Percentiles rank a stretch among this genome's conserved stretches.
Evolutionary conservation across 2,888 invertebrate species (phyloP).

Genomic region (Napeogenes sylphis): DNA sequence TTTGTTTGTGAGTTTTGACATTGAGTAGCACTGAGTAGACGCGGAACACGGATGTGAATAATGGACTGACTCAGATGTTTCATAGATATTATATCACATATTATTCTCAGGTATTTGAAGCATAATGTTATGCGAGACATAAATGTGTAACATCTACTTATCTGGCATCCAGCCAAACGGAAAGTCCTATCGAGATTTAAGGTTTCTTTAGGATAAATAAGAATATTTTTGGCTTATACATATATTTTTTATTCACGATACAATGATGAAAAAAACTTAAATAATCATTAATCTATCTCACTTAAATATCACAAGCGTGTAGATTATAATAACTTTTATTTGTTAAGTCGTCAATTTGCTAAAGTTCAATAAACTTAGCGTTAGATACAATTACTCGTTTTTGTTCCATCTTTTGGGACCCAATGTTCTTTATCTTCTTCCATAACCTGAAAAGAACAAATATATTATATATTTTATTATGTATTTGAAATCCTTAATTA

Average conservation of each 20-base stretch:
- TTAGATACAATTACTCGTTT: not conserved
- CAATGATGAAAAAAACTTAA: not conserved
- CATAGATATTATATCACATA: constrained; percentile 19
- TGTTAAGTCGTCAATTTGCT: not conserved
- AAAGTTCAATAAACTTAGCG: constrained; percentile 1
- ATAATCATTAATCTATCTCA: constrained; percentile 1
- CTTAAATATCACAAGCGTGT: constrained; percentile 7
- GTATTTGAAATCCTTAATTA: too few relatives aligned
- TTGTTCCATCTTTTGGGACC: not conserved
- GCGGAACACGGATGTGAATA: constrained; percentile 30
- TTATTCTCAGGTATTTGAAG: constrained; percentile 10
- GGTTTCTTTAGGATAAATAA: not conserved
- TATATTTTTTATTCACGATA: not conserved
- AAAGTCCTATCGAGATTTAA: too few relatives aligned
- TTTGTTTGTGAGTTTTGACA: constrained; percentile 26
- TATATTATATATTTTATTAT: constrained; percentile 6
- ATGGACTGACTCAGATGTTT: constrained; percentile 37
- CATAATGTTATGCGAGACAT: not conserved
- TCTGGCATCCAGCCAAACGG: not conserved
- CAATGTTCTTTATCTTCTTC: constrained; percentile 20
- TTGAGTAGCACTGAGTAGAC: constrained; percentile 24
- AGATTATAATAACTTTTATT: not conserved
- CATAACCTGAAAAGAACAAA: constrained; percentile 24
- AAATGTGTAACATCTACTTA: not conserved
- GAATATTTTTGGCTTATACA: not conserved